These are phyloP conservation scores for Megalurothrips usitatus DNA, from an alignment of 2,888 invertebrate species.

Conservation along the genomic window DNA sequence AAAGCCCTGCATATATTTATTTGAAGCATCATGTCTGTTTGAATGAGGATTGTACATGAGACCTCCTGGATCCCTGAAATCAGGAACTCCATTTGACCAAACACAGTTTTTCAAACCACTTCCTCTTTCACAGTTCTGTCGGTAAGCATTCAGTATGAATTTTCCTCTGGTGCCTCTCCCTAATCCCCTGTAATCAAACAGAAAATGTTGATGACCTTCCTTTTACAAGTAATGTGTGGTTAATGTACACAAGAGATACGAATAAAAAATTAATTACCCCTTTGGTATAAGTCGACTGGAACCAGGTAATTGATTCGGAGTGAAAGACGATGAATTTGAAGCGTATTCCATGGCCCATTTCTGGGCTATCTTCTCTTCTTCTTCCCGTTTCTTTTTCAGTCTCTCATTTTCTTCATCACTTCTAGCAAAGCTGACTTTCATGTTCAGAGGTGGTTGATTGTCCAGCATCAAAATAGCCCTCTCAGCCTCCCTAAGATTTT, in stretches of 20 bases:
- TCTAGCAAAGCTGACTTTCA: not conserved
- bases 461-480: not conserved
- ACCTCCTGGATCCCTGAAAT: not conserved
- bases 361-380: not conserved
- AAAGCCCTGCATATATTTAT: not conserved
- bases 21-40: not conserved
- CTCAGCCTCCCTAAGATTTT: not conserved
- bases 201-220: not conserved
- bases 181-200: not conserved
- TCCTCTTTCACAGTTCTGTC: not conserved
- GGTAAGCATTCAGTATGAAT: not conserved
- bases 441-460: not conserved
- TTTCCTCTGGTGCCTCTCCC: not conserved
- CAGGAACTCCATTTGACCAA: not conserved
- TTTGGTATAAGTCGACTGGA: not conserved
- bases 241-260: too few relatives aligned
- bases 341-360: not conserved
- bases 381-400: not conserved
- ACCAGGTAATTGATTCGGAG: not conserved
- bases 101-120: not conserved
- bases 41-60: not conserved
- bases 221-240: too few relatives aligned
- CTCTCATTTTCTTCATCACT: slow-evolving; percentile 17
- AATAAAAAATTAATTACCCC: not conserved
- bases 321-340: not conserved